phyloP scores from a whole-genome alignment of 2,888 invertebrate genomes.

The Drosophila melanosoma region DNA sequence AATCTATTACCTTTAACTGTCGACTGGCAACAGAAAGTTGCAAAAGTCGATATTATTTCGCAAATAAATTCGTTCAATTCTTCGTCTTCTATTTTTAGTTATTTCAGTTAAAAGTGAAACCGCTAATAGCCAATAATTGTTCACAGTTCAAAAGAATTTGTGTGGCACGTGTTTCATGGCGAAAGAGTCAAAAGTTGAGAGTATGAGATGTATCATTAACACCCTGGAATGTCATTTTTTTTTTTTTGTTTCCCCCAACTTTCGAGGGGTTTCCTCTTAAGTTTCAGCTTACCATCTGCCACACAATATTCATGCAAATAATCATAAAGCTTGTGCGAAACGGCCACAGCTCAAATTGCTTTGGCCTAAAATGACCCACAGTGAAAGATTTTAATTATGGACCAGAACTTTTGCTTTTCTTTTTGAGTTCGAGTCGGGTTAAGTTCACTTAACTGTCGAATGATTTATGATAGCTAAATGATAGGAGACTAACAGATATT shows the following conservation, averaged over 20 bases:
- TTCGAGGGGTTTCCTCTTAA: slow-evolving; percentile 34
- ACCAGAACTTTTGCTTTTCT: slow-evolving; percentile 71
- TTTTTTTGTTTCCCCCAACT: slow-evolving; percentile 50
- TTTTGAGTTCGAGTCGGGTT: slow-evolving; percentile 21
- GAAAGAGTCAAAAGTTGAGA: not conserved
- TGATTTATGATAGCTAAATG: slow-evolving; percentile 65
- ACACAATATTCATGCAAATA: slow-evolving; percentile 61
- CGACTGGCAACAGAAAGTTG: slow-evolving; percentile 56
- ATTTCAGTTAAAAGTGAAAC: slow-evolving; percentile 65
- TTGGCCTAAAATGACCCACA: slow-evolving; percentile 60
- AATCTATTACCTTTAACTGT: slow-evolving; percentile 24
- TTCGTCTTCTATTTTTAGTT: not conserved
- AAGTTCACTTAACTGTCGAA: slow-evolving; percentile 49
- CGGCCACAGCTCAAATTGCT: slow-evolving; percentile 57
- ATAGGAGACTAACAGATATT: slow-evolving; percentile 24
- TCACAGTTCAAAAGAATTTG: slow-evolving; percentile 31
- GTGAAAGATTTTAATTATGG: slow-evolving; percentile 30
- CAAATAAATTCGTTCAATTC: slow-evolving; percentile 23
- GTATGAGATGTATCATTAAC: slow-evolving; percentile 56
- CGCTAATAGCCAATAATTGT: slow-evolving; percentile 55
- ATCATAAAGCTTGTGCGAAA: slow-evolving; percentile 51
- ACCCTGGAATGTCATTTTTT: slow-evolving; percentile 62
- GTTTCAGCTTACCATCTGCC: slow-evolving; percentile 55
- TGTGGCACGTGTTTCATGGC: slow-evolving; percentile 43
- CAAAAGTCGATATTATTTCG: slow-evolving; percentile 23